Evolutionary conservation across 2,888 invertebrate species (phyloP), one percentile per base, ranked within the genome.

Genomic region (Sussaba pulchella): DNA sequence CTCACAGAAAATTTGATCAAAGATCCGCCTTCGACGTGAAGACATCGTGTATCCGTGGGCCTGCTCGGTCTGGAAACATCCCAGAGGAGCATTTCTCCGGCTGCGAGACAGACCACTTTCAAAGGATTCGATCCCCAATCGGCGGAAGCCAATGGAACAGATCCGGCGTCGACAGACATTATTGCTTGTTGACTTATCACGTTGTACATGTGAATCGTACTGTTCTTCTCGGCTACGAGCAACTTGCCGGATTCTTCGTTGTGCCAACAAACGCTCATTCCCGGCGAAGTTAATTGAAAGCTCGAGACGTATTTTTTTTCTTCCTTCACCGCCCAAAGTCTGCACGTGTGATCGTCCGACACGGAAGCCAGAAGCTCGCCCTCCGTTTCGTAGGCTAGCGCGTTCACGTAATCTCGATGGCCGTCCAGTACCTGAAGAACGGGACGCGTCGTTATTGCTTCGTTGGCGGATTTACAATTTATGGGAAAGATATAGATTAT

Each of bases 261-360:
- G 90, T 96, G 96, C 94, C 96, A 96, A 86, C 94, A 94, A 0
- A 95, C 94, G 3, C 93, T 93, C 92, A 95, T 93, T 50, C 95
- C 95, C 52, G 96, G 95, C 12, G 96, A 95, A 24, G 94, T 94
- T 19, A 96, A 92, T 78, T 94, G 93, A 87, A 96, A 95, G 43
- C 94, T 94, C 4, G 94, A 93, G 24, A 94, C 90, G 85, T 94
- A 93, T 83, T 93, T 93, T 78, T 93, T 93, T 45, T 93, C 92
- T 8, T 93, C 92, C 73, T 92, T 92, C 3, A 93, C 89, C 36
- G 92, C 91, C 96, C 96, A 96, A 31, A 97, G 92, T 86, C 94
- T 94, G 86, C 96, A 96, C 0, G 95, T 95, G 83, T 95, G 94
- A 90, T 97, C 96, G 92, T 97, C 96, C 84, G 96, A 95, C 1